phyloP scores from a whole-genome alignment of 2,888 invertebrate genomes.

The Coleophora flavipennella region DNA sequence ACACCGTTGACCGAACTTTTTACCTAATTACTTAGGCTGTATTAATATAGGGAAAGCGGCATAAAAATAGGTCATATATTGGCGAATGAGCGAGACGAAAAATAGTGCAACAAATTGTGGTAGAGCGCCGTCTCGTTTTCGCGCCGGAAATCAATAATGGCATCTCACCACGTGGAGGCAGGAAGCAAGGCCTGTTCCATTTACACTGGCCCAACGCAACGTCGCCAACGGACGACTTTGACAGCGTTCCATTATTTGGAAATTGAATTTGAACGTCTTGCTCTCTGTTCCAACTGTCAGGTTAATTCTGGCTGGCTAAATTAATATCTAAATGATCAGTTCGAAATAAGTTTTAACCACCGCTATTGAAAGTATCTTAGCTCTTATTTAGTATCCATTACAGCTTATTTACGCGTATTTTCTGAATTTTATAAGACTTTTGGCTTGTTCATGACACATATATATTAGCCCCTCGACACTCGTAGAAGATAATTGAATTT shows the following conservation, averaged over 20 bases:
- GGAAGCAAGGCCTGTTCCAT: conserved; percentile 56
- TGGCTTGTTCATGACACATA: too few relatives aligned
- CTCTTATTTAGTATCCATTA: too few relatives aligned
- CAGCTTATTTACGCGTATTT: too few relatives aligned
- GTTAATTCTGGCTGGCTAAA: conserved; percentile 11
- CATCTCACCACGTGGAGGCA: conserved; percentile 67
- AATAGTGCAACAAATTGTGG: conserved; percentile 71
- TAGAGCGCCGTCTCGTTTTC: conserved; percentile 52
- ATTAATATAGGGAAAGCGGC: conserved; percentile 68
- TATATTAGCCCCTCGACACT: too few relatives aligned
- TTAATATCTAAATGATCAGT: conserved; percentile 20
- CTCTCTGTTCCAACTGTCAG: conserved; percentile 11
- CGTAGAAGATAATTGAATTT: too few relatives aligned
- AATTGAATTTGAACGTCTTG: conserved; percentile 40
- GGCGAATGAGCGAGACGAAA: conserved; percentile 56
- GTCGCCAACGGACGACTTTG: conserved; percentile 34
- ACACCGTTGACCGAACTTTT: conserved; percentile 48
- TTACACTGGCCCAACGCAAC: conserved; percentile 49
- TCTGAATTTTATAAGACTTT: too few relatives aligned
- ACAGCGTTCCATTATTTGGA: conserved; percentile 32
- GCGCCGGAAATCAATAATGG: conserved; percentile 72
- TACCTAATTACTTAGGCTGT: conserved; percentile 68
- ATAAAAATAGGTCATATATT: conserved; percentile 74
- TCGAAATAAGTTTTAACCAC: too few relatives aligned
- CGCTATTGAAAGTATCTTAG: too few relatives aligned